phyloP scores from a whole-genome alignment of 2,113 vertebrate species.

The Eira barbara region DNA sequence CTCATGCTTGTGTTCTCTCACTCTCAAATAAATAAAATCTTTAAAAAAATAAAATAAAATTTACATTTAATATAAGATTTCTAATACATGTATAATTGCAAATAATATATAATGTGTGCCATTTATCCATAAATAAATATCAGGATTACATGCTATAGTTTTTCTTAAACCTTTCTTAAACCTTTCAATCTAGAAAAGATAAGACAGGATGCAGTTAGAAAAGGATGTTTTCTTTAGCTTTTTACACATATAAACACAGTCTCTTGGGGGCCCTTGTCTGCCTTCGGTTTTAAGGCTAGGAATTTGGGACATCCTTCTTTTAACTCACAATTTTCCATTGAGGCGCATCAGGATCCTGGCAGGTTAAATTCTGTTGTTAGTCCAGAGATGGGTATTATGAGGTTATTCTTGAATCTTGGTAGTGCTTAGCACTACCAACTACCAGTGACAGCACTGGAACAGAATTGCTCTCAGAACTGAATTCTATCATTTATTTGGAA shows the following conservation, averaged over 20 bases:
- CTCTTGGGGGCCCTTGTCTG: background rate
- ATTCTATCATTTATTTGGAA: background rate
- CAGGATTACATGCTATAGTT: background rate
- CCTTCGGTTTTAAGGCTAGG: background rate
- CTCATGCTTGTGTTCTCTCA: background rate
- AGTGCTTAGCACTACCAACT: background rate
- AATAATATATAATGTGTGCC: background rate
- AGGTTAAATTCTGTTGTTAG: background rate
- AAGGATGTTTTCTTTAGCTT: background rate
- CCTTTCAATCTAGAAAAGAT: background rate
- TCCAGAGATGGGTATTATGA: background rate
- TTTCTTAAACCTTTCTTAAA: background rate
- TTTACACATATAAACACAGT: background rate
- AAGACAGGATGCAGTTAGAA: background rate
- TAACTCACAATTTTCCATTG: background rate
- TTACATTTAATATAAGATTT: background rate
- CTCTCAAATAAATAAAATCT: background rate
- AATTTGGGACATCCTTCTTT: background rate
- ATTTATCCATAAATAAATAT: background rate
- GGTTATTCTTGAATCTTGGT: background rate
- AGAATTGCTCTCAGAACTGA: background rate
- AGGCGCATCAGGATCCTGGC: no score
- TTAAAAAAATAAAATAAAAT: background rate
- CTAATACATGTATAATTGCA: background rate
- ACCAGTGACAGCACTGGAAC: background rate